phyloP scores from a whole-genome alignment of 2,113 vertebrate species.

The Butorides virescens region DNA sequence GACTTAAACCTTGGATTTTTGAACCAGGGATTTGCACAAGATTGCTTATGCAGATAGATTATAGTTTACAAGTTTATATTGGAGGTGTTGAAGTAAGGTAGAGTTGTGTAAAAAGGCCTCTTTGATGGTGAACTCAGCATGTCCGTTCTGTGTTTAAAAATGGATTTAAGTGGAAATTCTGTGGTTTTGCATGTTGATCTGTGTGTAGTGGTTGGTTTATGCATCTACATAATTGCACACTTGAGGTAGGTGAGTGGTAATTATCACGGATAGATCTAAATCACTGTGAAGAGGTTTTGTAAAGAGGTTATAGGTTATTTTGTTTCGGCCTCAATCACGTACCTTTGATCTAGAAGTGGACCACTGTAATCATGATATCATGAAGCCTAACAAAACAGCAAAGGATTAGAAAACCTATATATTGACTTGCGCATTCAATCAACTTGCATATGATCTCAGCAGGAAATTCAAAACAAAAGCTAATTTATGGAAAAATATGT shows the following conservation, averaged over 20 bases:
- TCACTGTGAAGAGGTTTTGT: neutral
- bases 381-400: slow-evolving; percentile 63
- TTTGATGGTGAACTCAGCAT: neutral
- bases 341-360: slow-evolving; percentile 53
- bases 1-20: neutral
- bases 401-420: slow-evolving; percentile 69
- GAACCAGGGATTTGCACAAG: neutral
- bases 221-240: neutral
- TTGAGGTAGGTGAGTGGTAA: neutral
- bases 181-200: neutral
- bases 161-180: neutral
- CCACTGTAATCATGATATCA: slow-evolving; percentile 10
- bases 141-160: neutral
- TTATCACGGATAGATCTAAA: neutral
- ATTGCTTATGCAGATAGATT: neutral
- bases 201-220: neutral
- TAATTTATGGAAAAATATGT: slow-evolving; percentile 88
- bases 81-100: neutral
- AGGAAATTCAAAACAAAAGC: slow-evolving; percentile 79
- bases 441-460: slow-evolving; percentile 77
- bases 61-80: neutral
- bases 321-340: slow-evolving; percentile 1
- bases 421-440: slow-evolving; percentile 69
- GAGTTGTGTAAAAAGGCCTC: neutral
- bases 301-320: neutral